These are phyloP conservation scores for Rhagonycha fulva DNA, from an alignment of 2,888 invertebrate genomes.

Conservation along the genomic window DNA sequence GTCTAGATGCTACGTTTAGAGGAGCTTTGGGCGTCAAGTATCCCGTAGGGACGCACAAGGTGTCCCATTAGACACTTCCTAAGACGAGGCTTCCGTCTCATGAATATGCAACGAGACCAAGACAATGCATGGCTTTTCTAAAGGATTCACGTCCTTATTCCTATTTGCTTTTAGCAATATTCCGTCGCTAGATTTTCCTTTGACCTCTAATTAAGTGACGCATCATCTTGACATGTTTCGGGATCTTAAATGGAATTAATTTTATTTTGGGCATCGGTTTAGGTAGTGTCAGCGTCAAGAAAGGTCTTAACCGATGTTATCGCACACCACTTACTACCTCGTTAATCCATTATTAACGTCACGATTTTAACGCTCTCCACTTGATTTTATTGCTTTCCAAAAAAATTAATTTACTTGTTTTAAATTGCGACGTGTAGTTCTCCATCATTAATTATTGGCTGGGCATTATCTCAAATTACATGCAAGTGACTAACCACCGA, in stretches of 20 bases:
- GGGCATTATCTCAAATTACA: background rate
- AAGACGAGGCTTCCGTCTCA: slow-evolving; percentile 33
- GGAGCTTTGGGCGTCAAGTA: slow-evolving; percentile 30
- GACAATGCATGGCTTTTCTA: slow-evolving; percentile 26
- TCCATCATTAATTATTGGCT: background rate
- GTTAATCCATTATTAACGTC: background rate
- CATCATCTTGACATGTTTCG: slow-evolving; percentile 19
- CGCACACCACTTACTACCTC: background rate
- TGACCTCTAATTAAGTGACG: slow-evolving; percentile 24
- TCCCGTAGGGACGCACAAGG: slow-evolving; percentile 30
- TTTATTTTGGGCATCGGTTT: slow-evolving; percentile 18
- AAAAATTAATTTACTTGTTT: background rate
- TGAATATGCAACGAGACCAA: slow-evolving; percentile 33
- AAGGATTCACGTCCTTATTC: slow-evolving; percentile 22
- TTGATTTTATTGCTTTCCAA: background rate
- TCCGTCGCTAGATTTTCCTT: slow-evolving; percentile 21
- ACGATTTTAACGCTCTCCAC: background rate
- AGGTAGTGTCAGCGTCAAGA: background rate
- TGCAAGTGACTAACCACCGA: background rate
- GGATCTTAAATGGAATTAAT: slow-evolving; percentile 18
- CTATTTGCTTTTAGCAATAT: slow-evolving; percentile 7
- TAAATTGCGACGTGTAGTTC: background rate
- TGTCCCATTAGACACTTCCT: slow-evolving; percentile 34
- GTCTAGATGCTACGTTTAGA: slow-evolving; percentile 19
- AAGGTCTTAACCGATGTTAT: background rate